These are phyloP conservation scores for Drosophila pruinosa DNA, from an alignment of 1,140 invertebrate genomes.

Conservation along the genomic window DNA sequence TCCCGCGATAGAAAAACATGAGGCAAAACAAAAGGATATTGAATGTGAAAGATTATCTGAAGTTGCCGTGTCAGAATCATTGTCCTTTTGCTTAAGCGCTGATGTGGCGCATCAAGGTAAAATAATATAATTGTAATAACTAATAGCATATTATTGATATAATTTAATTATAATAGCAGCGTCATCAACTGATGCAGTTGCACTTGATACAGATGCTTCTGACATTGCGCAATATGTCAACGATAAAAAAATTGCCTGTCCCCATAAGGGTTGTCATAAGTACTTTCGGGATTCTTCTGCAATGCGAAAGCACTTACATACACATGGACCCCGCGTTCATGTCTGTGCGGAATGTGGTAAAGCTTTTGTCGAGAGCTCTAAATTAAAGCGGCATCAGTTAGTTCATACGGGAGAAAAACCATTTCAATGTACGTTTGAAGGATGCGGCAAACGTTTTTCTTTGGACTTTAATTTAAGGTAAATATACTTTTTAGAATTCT, in stretches of 20 bases:
- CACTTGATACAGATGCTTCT: slow-evolving; percentile 1
- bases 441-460: slow-evolving; percentile 98
- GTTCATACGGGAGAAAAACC: slow-evolving; percentile 98
- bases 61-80: neutral
- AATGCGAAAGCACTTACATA: slow-evolving; percentile 98
- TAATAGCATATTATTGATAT: neutral
- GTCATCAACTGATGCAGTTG: neutral
- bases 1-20: slow-evolving; percentile 26
- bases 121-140: neutral
- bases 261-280: slow-evolving; percentile 97
- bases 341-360: slow-evolving; percentile 99
- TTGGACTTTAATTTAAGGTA: slow-evolving; percentile 95
- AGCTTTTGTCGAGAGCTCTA: slow-evolving; percentile 98
- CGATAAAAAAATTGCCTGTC: slow-evolving; percentile 89
- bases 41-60: slow-evolving; percentile 7
- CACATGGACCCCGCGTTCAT: slow-evolving; percentile 97
- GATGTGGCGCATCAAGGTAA: slow-evolving; percentile 7
- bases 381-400: slow-evolving; percentile 96
- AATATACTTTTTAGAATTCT: slow-evolving; percentile 4
- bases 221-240: slow-evolving; percentile 25
- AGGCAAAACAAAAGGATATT: slow-evolving; percentile 12
- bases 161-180: neutral
- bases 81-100: slow-evolving; percentile 1
- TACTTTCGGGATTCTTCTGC: slow-evolving; percentile 99
- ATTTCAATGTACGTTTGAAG: slow-evolving; percentile 99